A percentile compares a stretch with the other conserved stretches of the same genome.
Conservation (phyloP, 2,113 vertebrate genomes). For the Salvator merianae region DNA sequence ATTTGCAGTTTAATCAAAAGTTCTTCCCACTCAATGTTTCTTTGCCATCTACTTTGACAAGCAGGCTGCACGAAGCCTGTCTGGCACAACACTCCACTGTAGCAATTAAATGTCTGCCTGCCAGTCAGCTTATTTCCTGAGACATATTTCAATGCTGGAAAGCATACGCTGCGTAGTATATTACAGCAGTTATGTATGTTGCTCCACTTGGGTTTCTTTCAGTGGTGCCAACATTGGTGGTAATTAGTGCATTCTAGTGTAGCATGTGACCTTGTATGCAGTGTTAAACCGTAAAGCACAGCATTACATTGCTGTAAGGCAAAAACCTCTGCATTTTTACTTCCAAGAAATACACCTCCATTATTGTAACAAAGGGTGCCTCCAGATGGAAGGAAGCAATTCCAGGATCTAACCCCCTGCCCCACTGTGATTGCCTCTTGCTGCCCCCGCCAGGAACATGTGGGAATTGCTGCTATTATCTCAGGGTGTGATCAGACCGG, state of each 20-base stretch:
- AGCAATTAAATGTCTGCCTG: conserved; percentile 30
- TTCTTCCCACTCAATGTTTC: neutral
- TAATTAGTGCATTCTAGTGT: conserved; percentile 21
- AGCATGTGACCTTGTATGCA: conserved; percentile 11
- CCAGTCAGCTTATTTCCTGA: neutral
- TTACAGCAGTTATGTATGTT: neutral
- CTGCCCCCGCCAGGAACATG: no score
- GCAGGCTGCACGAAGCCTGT: neutral
- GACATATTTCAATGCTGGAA: conserved; percentile 6
- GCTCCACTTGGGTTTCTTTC: conserved; percentile 32
- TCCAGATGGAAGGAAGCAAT: neutral
- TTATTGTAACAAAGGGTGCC: neutral
- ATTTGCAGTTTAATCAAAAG: conserved; percentile 23
- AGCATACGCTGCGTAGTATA: neutral
- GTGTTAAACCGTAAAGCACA: conserved; percentile 13
- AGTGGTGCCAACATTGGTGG: conserved; percentile 14
- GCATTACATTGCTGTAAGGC: neutral
- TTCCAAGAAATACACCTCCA: neutral
- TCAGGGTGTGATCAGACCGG: no score
- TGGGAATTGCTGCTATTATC: no score
- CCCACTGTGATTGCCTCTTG: no score
- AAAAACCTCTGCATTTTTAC: neutral
- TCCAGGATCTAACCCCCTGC: no score
- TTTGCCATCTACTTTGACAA: neutral
- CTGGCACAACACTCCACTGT: neutral